Percentiles rank a stretch among this genome's conserved stretches.
Evolutionary conservation across 2,797 vertebrate genomes (phyloP).

Genomic region (Neosalanx taihuensis): DNA sequence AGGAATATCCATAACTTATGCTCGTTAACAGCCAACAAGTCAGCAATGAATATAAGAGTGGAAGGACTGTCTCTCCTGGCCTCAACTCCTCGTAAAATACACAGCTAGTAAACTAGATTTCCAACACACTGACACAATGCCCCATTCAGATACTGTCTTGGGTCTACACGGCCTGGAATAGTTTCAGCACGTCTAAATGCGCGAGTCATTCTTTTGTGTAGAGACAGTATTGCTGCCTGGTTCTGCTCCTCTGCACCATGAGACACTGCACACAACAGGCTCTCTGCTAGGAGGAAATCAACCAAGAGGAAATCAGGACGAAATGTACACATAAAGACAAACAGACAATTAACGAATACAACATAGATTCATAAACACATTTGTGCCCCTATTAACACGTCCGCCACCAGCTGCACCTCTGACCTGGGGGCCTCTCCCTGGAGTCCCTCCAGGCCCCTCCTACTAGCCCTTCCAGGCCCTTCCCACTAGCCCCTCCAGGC

Average conservation of each 20-base stretch:
- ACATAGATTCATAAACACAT: background rate
- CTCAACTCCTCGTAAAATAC: no score
- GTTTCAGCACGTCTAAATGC: constrained; percentile 51
- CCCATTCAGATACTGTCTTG: background rate
- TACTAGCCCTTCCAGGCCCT: background rate
- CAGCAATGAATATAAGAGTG: no score
- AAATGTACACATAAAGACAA: background rate
- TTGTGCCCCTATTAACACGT: constrained; percentile 20
- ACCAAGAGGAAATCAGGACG: no score
- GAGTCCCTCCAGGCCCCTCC: constrained; percentile 32
- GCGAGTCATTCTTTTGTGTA: constrained; percentile 20
- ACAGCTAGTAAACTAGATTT: background rate
- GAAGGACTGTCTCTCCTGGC: no score
- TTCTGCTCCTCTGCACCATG: constrained; percentile 42
- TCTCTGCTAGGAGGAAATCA: no score
- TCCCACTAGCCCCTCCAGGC: no score
- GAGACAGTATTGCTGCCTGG: constrained; percentile 25
- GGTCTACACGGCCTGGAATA: constrained; percentile 8
- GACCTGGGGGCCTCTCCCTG: constrained; percentile 40
- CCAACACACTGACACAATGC: background rate
- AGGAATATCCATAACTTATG: no score
- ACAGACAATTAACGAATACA: background rate
- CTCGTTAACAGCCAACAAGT: no score
- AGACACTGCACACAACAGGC: constrained; percentile 22
- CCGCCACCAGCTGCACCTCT: constrained; percentile 39